Conservation (phyloP, 2,888 invertebrate species). For the Ormyrus nitidulus region DNA sequence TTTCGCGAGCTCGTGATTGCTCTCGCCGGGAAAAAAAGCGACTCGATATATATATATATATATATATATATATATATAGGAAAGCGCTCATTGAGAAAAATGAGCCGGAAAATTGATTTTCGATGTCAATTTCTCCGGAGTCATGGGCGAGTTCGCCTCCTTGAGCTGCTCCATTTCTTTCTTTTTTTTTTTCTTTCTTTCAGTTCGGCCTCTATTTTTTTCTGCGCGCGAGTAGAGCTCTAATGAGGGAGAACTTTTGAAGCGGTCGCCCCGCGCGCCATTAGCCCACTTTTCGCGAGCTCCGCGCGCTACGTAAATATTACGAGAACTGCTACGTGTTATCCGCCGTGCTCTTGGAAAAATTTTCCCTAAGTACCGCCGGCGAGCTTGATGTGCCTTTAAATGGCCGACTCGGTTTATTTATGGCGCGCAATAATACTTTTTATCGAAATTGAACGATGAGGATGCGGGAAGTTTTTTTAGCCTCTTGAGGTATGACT, state of each 20-base stretch:
- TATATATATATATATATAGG: constrained; percentile 15
- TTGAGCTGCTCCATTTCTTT: neutral
- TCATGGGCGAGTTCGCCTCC: neutral
- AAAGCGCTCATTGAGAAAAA: constrained; percentile 45
- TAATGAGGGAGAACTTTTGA: constrained; percentile 42
- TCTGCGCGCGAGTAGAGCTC: neutral
- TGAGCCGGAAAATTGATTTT: constrained; percentile 56
- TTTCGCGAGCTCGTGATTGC: constrained; percentile 37
- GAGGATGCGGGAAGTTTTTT: too few species aligned
- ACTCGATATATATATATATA: constrained; percentile 11
- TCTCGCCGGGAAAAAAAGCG: constrained; percentile 15
- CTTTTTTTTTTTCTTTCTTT: neutral
- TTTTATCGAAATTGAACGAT: neutral
- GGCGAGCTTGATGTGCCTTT: constrained; percentile 1
- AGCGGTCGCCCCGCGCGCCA: neutral
- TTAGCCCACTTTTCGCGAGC: neutral
- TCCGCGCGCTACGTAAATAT: constrained; percentile 17
- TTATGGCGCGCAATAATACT: neutral
- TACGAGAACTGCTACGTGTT: neutral
- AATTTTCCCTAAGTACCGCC: constrained; percentile 5
- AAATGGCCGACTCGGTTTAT: constrained; percentile 10
- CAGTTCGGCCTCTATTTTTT: neutral
- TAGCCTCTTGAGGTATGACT: too few species aligned
- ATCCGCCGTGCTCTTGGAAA: neutral
- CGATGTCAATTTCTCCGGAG: constrained; percentile 47